Evolutionary conservation across 2,888 invertebrate species (phyloP).

Genomic region (Cephus sareptanus): DNA sequence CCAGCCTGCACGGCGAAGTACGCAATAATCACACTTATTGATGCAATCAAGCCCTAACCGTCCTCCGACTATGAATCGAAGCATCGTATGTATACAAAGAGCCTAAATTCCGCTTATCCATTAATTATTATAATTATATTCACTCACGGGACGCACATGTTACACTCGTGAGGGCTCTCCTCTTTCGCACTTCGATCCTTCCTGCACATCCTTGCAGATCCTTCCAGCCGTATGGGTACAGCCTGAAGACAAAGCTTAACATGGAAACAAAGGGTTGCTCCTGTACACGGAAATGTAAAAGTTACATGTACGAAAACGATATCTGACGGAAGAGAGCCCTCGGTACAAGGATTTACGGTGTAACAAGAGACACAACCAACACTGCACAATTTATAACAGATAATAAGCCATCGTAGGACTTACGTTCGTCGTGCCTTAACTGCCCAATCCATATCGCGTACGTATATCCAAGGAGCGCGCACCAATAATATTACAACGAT

Average conservation of each 20-base stretch:
- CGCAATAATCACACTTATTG: background rate
- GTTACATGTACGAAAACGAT: background rate
- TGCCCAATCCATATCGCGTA: constrained; percentile 65
- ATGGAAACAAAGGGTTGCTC: background rate
- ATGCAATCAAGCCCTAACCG: background rate
- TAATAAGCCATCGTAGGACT: constrained; percentile 39
- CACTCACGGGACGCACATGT: background rate
- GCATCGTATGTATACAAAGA: background rate
- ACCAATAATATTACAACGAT: background rate
- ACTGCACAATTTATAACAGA: background rate
- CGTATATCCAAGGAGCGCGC: constrained; percentile 48
- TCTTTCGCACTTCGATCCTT: background rate
- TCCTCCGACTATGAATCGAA: background rate
- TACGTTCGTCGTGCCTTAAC: constrained; percentile 64
- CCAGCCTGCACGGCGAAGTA: background rate
- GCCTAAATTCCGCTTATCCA: background rate
- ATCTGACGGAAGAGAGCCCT: background rate
- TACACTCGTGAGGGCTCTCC: background rate
- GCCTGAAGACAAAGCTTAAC: background rate
- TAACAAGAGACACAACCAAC: background rate
- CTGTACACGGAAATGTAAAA: background rate
- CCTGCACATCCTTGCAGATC: background rate
- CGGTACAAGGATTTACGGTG: background rate
- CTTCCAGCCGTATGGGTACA: background rate
- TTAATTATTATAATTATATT: background rate